Evolutionary conservation across 2,113 vertebrate species (phyloP), one percentile per base, ranked within the genome.

Genomic region (Pseudorectes ferrugineus): DNA sequence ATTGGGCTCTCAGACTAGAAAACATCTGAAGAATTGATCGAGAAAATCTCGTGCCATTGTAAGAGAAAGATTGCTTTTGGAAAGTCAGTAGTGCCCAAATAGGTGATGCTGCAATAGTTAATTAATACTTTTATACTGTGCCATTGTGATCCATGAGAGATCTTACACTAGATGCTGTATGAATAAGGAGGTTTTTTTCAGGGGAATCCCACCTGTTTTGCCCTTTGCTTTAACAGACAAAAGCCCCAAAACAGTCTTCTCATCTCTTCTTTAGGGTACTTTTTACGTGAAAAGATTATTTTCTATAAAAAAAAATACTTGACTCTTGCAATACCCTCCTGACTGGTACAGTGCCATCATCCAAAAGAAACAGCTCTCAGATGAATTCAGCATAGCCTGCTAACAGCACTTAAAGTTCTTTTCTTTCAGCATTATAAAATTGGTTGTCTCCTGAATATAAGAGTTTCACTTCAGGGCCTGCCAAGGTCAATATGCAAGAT

Each of bases 221-320:
- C 54, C 8, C 61, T 48, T 88, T 90, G 6, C 23, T 83, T 83
- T 45, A 88, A 79, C 14, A 61, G n/a, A 88, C 15, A 63, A 63
- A 59, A 24, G 0, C 21, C 21, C 6, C 2, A 0, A 25, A 68
- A 40, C 0, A 2, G 12, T 33, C 10, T 67, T 75, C 52, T 49
- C 23, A 28, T 66, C 23, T 84, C 58, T 72, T 79, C 65, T 72
- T 61, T 10, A 40, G 21, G 36, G 11, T 71, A 48, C 33, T 63
- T 81, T 88, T 40, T 14, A 36, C 24, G 23, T 54, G 18, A 80
- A 88, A n/a, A 76, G 18, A 76, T 45, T 52, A 12, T 36, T 82
- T 18, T 38, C 36, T 46, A 26, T 12, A 5, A 54, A 63, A 35
- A 57, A n/a, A 18, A 24, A 14, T 0, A 26, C 23, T 48, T 45